phyloP scores from a whole-genome alignment of 2,888 invertebrate species.

The Scaptomyza polygonia region DNA sequence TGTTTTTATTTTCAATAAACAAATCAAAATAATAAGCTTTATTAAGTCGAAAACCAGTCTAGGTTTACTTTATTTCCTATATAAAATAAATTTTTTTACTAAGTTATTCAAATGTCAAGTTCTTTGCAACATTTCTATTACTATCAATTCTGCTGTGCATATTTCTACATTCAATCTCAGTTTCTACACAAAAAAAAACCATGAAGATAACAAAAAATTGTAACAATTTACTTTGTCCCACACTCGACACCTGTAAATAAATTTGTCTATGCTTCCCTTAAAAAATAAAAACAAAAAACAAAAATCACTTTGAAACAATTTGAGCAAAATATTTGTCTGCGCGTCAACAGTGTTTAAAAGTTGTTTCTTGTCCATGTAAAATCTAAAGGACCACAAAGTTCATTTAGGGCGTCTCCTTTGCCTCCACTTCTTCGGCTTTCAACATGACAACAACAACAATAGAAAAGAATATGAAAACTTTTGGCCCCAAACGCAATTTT shows the following conservation, averaged over 20 bases:
- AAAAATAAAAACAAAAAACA: constrained; percentile 16
- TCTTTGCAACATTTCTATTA: neutral
- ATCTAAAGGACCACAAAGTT: constrained; percentile 70
- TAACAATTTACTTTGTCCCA: constrained; percentile 34
- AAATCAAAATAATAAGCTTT: neutral
- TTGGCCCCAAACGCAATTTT: constrained; percentile 71
- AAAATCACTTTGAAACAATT: constrained; percentile 80
- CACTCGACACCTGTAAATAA: constrained; percentile 41
- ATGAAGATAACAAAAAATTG: constrained; percentile 6
- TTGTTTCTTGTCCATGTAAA: constrained; percentile 34
- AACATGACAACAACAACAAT: constrained; percentile 16
- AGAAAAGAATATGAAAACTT: constrained; percentile 28
- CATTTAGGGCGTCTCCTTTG: constrained; percentile 58
- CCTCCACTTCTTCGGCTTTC: neutral
- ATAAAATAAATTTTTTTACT: too few relatives aligned
- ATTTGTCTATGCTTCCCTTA: constrained; percentile 28
- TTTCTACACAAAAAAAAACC: constrained; percentile 2
- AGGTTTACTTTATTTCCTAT: too few relatives aligned
- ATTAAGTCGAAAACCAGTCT: too few relatives aligned
- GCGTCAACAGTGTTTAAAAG: constrained; percentile 65
- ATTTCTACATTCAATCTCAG: neutral
- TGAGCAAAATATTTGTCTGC: constrained; percentile 73
- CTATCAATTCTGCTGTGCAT: neutral
- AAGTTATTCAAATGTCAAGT: neutral
- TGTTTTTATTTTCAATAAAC: neutral